A percentile compares a stretch with the other conserved stretches of the same genome.
Conservation (phyloP, 2,888 invertebrate species). For the Hypomecis atomaria region DNA sequence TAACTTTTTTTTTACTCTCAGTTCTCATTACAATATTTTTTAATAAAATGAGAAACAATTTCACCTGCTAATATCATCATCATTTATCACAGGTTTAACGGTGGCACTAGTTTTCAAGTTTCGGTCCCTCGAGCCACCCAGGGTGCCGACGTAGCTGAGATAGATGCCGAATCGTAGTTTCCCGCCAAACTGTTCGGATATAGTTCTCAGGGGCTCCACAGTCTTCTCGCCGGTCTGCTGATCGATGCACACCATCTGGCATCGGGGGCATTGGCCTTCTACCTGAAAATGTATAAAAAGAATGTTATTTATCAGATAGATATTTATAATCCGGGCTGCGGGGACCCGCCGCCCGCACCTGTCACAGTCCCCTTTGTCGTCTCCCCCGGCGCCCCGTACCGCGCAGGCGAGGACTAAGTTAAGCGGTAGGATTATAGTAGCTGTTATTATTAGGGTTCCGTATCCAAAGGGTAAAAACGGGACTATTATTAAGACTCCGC, state of each 20-base stretch:
- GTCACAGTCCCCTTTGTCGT: too few relatives aligned
- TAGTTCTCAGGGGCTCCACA: slow-evolving; percentile 90
- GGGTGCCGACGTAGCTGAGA: slow-evolving; percentile 78
- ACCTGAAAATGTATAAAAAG: slow-evolving; percentile 74
- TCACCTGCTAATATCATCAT: slow-evolving; percentile 70
- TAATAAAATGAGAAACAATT: background rate
- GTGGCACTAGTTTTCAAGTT: slow-evolving; percentile 53
- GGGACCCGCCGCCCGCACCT: too few relatives aligned
- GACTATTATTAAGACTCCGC: too few relatives aligned
- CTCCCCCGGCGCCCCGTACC: too few relatives aligned
- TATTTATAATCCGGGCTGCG: too few relatives aligned
- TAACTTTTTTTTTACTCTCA: too few relatives aligned
- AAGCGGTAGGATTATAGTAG: background rate
- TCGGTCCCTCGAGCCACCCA: slow-evolving; percentile 60
- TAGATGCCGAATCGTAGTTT: slow-evolving; percentile 94
- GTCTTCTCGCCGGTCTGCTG: slow-evolving; percentile 92
- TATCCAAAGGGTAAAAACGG: too few relatives aligned
- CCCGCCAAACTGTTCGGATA: slow-evolving; percentile 89
- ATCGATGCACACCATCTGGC: slow-evolving; percentile 98
- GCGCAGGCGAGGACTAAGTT: too few relatives aligned
- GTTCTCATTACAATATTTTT: background rate
- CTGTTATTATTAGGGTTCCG: too few relatives aligned
- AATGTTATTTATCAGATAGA: too few relatives aligned
- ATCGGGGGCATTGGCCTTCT: slow-evolving; percentile 93
- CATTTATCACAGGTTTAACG: slow-evolving; percentile 59